Conservation (phyloP, 2,888 invertebrate genomes). For the Linyphia triangularis region DNA sequence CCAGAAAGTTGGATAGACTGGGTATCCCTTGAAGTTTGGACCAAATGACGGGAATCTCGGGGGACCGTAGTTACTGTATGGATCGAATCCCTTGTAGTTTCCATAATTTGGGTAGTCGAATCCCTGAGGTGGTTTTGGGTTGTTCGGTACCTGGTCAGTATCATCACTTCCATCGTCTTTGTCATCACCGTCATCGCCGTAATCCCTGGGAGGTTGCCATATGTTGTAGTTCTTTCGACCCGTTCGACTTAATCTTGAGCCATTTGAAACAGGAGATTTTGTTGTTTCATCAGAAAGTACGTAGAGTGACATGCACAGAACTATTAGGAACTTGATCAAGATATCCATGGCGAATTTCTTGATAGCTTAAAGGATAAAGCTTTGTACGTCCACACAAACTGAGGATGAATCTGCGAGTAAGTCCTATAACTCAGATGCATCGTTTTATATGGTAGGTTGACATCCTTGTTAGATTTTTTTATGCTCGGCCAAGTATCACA, state of each 20-base stretch:
- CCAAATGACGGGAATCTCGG: neutral
- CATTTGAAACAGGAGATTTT: neutral
- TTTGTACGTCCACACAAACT: neutral
- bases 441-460: conserved; percentile 29
- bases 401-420: neutral
- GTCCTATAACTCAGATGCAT: neutral
- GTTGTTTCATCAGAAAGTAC: neutral
- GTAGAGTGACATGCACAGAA: neutral
- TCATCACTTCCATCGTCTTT: conserved; percentile 25
- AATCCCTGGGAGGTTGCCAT: conserved; percentile 1
- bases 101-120: conserved; percentile 29
- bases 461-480: conserved; percentile 16
- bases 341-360: neutral
- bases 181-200: conserved; percentile 41
- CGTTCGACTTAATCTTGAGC: neutral
- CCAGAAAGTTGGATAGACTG: conserved; percentile 25
- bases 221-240: conserved; percentile 41
- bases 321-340: neutral
- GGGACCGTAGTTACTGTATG: conserved; percentile 10
- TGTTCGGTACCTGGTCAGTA: neutral
- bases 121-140: neutral
- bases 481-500: neutral
- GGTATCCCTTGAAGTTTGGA: conserved; percentile 46
- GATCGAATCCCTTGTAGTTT: conserved; percentile 47
- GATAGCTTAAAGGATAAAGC: neutral